These are phyloP conservation scores for Anthopleura xanthogrammica DNA, from an alignment of 92 coral and sea anemone species.

Conservation along the genomic window DNA sequence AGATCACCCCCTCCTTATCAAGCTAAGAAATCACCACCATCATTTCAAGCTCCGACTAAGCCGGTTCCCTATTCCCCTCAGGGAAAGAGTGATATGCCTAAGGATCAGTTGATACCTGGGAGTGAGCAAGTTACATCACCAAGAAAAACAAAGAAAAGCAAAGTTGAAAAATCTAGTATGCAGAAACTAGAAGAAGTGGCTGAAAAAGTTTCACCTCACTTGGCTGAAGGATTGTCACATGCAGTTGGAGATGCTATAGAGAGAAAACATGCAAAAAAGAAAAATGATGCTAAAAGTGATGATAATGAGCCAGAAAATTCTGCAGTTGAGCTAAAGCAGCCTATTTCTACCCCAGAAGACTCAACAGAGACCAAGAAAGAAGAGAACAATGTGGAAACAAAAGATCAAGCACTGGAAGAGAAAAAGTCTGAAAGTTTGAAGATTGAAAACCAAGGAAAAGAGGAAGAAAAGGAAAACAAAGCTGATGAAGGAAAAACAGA, in stretches of 20 bases:
- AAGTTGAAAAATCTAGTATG: conserved; percentile 34
- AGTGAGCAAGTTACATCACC: conserved; percentile 8
- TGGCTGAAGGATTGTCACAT: conserved; percentile 35
- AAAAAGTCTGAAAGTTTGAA: not conserved
- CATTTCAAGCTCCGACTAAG: conserved; percentile 10
- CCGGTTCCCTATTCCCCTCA: conserved; percentile 33
- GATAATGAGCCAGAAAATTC: not conserved
- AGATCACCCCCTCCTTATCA: conserved; percentile 43
- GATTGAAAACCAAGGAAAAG: not conserved
- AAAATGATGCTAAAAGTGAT: not conserved
- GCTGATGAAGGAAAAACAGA: not conserved
- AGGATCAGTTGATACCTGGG: not conserved
- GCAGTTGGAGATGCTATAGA: conserved; percentile 27
- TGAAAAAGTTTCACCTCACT: conserved; percentile 29
- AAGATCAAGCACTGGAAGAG: not conserved
- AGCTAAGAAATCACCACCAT: conserved; percentile 30
- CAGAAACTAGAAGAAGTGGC: conserved; percentile 42
- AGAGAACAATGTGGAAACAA: not conserved
- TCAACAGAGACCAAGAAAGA: not conserved
- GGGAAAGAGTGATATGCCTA: conserved; percentile 6
- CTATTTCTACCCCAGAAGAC: not conserved
- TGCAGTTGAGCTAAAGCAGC: not conserved
- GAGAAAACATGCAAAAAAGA: not conserved
- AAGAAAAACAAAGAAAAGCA: conserved; percentile 8
- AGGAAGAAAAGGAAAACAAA: not conserved